phyloP scores from a whole-genome alignment of 2,113 vertebrate species.

The Mohoua ochrocephala region DNA sequence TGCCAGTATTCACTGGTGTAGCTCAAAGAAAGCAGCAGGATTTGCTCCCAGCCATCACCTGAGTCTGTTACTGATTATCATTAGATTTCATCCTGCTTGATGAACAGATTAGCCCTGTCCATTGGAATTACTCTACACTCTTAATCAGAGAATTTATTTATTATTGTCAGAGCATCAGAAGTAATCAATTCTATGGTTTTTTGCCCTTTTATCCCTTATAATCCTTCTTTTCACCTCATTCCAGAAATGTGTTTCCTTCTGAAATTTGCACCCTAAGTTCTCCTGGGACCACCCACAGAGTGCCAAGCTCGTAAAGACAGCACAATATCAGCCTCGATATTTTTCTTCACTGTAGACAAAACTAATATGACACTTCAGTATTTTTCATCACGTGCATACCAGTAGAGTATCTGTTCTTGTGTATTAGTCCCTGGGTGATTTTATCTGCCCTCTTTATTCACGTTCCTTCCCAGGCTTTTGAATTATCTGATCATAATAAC shows the following conservation, averaged over 20 bases:
- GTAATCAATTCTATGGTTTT: neutral
- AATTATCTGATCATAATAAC: neutral
- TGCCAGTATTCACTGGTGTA: neutral
- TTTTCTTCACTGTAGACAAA: neutral
- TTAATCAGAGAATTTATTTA: neutral
- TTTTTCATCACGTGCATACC: neutral
- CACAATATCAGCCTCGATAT: neutral
- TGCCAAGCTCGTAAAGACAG: neutral
- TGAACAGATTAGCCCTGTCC: neutral
- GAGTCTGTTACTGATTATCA: neutral
- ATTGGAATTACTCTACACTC: neutral
- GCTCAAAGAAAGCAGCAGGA: neutral
- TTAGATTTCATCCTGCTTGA: neutral
- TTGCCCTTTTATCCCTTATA: neutral
- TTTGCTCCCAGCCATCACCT: neutral
- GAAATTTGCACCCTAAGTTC: neutral
- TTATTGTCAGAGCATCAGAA: neutral
- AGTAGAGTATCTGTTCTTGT: neutral
- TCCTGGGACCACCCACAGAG: neutral
- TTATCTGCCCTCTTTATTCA: neutral
- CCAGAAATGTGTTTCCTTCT: neutral
- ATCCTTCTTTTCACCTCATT: neutral
- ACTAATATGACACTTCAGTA: neutral
- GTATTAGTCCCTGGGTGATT: neutral
- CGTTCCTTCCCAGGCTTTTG: neutral